A percentile compares a stretch with the other conserved stretches of the same genome.
Conservation (phyloP, 2,888 invertebrate genomes). For the Acanthosepion lycidas region DNA sequence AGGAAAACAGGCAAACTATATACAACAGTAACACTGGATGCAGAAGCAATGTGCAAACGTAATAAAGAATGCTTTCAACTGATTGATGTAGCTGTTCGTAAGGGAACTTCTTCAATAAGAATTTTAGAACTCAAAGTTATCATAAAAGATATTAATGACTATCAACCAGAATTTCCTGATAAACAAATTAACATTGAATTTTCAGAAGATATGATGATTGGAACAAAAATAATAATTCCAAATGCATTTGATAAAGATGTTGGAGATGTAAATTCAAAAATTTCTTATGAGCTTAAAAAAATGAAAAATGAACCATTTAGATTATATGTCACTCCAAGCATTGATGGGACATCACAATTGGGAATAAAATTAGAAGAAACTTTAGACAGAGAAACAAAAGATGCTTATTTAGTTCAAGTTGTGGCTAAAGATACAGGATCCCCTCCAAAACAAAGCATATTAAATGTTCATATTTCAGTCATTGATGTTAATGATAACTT, state of each 20-base stretch:
- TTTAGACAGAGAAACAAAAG: neutral
- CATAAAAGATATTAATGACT: neutral
- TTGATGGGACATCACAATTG: neutral
- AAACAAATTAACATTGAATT: neutral
- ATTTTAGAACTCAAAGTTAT: conserved; percentile 10
- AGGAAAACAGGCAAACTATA: neutral
- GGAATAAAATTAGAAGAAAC: conserved; percentile 33
- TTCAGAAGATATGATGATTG: neutral
- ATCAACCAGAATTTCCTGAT: neutral
- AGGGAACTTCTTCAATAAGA: neutral
- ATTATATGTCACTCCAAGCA: neutral
- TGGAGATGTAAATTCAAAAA: neutral
- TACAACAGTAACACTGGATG: conserved; percentile 18
- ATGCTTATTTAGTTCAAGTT: neutral
- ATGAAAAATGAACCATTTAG: conserved; percentile 6
- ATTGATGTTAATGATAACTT: conserved; percentile 99
- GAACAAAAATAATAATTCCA: neutral
- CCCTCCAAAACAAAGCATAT: conserved; percentile 45
- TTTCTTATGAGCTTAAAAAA: neutral
- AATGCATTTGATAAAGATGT: neutral
- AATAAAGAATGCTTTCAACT: neutral
- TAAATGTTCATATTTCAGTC: conserved; percentile 71
- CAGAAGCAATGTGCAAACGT: neutral
- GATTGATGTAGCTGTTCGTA: neutral
- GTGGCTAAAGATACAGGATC: neutral